phyloP scores from a whole-genome alignment of 2,113 vertebrate genomes.

The Poeciliopsis retropinna region DNA sequence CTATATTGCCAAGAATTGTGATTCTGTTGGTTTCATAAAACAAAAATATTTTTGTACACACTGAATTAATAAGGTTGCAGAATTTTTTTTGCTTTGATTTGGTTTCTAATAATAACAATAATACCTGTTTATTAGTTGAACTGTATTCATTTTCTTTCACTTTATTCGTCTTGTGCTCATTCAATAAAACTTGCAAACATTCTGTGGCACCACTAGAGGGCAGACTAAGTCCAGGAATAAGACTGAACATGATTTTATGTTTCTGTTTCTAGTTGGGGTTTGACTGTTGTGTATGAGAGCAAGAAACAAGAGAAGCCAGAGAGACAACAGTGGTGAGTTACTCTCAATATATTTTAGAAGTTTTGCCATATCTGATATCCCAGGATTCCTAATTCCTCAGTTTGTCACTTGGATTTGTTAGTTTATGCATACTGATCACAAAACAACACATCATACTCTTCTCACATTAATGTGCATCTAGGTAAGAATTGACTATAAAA shows the following conservation, averaged over 20 bases:
- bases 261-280: conserved; percentile 85
- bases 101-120: too few species aligned
- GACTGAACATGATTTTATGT: neutral
- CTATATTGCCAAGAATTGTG: too few species aligned
- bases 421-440: too few species aligned
- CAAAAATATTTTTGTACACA: too few species aligned
- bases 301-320: conserved; percentile 91
- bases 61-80: too few species aligned
- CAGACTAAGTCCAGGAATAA: conserved; percentile 34
- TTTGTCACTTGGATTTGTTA: neutral
- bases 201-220: conserved; percentile 50
- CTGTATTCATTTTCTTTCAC: too few species aligned
- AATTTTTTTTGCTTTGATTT: too few species aligned
- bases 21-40: too few species aligned
- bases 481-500: too few species aligned
- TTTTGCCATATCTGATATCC: neutral
- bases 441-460: too few species aligned
- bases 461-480: too few species aligned
- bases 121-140: too few species aligned
- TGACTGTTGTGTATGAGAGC: conserved; percentile 87
- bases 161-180: neutral
- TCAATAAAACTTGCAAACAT: neutral
- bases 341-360: neutral
- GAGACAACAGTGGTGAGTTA: conserved; percentile 91
- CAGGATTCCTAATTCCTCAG: neutral